Evolutionary conservation across 2,113 vertebrate species (phyloP), one percentile per base, ranked within the genome.

Genomic region (Mus pahari): DNA sequence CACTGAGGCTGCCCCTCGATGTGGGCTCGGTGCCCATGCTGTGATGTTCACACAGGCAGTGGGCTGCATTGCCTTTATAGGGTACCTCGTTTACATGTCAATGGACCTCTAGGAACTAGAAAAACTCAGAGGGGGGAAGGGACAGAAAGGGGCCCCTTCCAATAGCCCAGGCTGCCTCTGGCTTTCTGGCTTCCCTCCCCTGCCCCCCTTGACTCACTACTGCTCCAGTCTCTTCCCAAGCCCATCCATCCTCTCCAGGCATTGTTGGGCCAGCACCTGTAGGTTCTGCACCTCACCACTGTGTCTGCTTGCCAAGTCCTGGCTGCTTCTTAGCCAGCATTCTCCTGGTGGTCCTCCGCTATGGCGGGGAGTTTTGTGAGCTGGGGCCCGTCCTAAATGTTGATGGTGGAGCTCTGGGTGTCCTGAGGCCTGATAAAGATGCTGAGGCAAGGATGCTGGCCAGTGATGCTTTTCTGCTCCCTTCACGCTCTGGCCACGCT

Each of bases 401-500:
- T 26, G 26, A 1, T 24, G 12, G 87, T 70, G 22, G 58, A 45
- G 71, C 39, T 12, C 62, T 0, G 0, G 48, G 66, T 83, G 39
- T 86, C 88, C 31, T 11, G 5, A 50, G 71, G 93, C 75, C 96
- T 83, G 95, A 95, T 90, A 64, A 96, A 68, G 94, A 92, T 12
- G 62, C 79, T 0, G 83, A 93, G 89, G 13, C 66, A 77, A 97
- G 94, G 97, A 77, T 79, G 50, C 92, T 60, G 88, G 39, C 97
- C 88, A 95, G 97, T 96, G 88, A 98, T 5, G 83, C 97, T 97
- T 98, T 98, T 98, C 97, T 97, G 48, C 77, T n/a, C 53, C 96
- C 99, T 98, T 99, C 98, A 99, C 97, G 98, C 98, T 98, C 97
- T 11, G 73, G 89, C 91, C 93, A 2, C 8, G 33, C 82, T 20